Evolutionary conservation across 2,113 vertebrate species (phyloP).

Genomic region (Dasyornis broadbenti): DNA sequence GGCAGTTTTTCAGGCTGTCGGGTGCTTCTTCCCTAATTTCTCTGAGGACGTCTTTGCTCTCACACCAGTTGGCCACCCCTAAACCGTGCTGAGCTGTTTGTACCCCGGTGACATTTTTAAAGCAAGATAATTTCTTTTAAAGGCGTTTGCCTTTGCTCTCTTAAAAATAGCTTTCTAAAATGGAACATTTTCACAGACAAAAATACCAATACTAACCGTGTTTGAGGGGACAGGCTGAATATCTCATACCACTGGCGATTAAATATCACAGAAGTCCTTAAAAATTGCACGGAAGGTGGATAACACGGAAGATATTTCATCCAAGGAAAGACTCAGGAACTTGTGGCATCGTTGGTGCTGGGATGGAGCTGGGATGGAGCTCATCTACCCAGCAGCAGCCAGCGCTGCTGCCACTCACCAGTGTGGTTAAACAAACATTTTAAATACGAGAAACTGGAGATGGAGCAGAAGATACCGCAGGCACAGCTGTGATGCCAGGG

Average conservation of each 20-base stretch:
- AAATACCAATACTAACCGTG: not conserved
- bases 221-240: not conserved
- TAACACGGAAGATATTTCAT: not conserved
- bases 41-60: not conserved
- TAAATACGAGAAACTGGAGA: not conserved
- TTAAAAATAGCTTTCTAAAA: slow-evolving; percentile 12
- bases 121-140: not conserved
- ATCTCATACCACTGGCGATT: not conserved
- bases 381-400: not conserved
- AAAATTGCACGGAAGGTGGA: not conserved
- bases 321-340: not conserved
- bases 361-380: not conserved
- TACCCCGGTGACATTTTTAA: not conserved
- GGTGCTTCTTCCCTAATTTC: not conserved
- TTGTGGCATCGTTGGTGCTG: accelerated
- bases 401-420: not conserved
- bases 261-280: not conserved
- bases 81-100: not conserved
- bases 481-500: not conserved
- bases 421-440: not conserved
- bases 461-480: not conserved
- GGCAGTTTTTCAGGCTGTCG: not conserved
- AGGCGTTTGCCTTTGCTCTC: not conserved
- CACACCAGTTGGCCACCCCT: not conserved
- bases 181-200: not conserved